Evolutionary conservation across 2,113 vertebrate species (phyloP).

Genomic region (Pteronura brasiliensis): DNA sequence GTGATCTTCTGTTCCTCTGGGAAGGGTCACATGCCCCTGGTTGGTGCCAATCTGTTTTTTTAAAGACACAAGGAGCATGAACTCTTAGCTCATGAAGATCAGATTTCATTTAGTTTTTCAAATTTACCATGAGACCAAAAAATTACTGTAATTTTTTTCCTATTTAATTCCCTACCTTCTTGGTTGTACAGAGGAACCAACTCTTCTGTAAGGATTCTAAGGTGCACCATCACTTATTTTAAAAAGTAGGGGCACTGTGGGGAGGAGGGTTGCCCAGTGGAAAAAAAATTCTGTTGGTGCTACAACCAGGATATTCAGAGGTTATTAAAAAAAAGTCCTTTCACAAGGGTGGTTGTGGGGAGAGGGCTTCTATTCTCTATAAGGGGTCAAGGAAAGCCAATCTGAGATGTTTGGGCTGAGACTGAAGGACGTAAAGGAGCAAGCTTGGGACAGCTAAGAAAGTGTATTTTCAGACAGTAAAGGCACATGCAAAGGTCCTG

Average conservation of each 20-base stretch:
- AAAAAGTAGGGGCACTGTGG: neutral
- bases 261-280: neutral
- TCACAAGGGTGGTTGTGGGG: neutral
- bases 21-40: accelerated
- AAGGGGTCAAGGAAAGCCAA: neutral
- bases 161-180: neutral
- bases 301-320: neutral
- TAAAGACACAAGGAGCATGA: neutral
- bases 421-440: neutral
- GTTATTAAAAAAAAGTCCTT: neutral
- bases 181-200: neutral
- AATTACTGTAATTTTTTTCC: neutral
- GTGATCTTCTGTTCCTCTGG: no score
- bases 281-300: neutral
- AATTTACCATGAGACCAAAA: neutral
- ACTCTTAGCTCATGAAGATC: neutral
- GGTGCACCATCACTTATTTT: neutral
- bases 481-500: neutral
- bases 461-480: neutral
- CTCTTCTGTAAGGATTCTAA: neutral
- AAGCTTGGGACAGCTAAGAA: neutral
- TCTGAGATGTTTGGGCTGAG: neutral
- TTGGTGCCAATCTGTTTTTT: neutral
- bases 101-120: neutral
- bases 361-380: neutral